Evolutionary conservation across 2,797 vertebrate genomes (phyloP).

Genomic region (Oryzias sinensis): DNA sequence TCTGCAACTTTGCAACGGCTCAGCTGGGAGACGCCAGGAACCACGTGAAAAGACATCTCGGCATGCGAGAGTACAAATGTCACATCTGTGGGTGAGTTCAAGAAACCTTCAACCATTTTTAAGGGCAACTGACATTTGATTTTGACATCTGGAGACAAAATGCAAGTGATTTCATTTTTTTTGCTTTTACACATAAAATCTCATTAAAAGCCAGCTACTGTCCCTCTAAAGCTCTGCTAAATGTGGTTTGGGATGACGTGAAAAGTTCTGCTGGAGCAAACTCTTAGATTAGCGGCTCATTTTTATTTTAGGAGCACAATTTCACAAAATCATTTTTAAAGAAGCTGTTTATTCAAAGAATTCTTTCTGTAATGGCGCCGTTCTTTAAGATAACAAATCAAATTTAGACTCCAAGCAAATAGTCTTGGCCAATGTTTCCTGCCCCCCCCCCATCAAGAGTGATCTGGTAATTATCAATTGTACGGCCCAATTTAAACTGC

Average conservation of each 20-base stretch:
- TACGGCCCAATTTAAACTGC: constrained; percentile 29
- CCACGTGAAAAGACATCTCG: constrained; percentile 98
- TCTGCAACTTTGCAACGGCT: constrained; percentile 98
- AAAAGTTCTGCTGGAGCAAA: not conserved
- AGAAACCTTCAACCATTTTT: constrained; percentile 18
- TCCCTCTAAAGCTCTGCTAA: too few relatives aligned
- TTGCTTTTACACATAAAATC: not conserved
- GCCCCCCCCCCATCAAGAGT: not conserved
- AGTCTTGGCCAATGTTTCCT: not conserved
- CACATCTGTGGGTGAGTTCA: constrained; percentile 97
- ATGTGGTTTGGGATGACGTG: not conserved
- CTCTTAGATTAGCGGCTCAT: not conserved
- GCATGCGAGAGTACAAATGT: constrained; percentile 99
- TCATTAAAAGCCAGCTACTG: not conserved
- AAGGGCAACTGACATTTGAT: not conserved
- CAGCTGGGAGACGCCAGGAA: constrained; percentile 98
- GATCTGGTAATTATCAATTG: constrained; percentile 29
- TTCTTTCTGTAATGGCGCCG: not conserved
- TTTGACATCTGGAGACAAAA: not conserved
- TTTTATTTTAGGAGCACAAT: constrained; percentile 9
- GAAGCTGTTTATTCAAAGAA: constrained; percentile 6
- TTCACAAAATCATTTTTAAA: not conserved
- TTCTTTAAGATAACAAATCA: not conserved
- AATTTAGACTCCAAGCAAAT: not conserved
- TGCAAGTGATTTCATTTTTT: not conserved